Percentiles rank a stretch among this genome's conserved stretches.
These are phyloP conservation scores for Trachythela sp. DNA, from an alignment of 64 coral and sea anemone genomes.

Conservation along the genomic window DNA sequence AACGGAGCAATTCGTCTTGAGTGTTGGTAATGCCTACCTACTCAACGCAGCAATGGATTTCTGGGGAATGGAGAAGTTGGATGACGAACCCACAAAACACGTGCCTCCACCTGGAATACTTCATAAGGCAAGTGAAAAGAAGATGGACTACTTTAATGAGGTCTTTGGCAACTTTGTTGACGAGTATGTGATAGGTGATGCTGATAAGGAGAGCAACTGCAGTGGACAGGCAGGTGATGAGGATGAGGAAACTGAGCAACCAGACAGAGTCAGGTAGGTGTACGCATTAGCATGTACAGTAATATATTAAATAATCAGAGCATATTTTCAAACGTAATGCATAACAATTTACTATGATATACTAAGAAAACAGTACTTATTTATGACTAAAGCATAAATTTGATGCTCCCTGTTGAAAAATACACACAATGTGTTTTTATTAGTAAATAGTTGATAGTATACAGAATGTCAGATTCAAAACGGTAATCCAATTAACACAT, in stretches of 20 bases:
- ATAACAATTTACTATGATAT: neutral
- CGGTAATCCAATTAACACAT: neutral
- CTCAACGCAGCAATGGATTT: conserved; percentile 40
- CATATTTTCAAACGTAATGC: neutral
- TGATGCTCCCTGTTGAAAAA: neutral
- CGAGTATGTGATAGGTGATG: conserved; percentile 46
- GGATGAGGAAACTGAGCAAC: neutral
- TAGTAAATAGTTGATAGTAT: neutral
- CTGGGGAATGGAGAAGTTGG: conserved; percentile 46
- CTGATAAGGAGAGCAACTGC: conserved; percentile 11
- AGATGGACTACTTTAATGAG: conserved; percentile 48
- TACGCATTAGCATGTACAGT: neutral
- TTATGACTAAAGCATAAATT: too few species aligned
- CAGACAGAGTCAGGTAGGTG: neutral
- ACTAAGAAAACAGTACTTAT: neutral
- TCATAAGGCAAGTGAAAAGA: conserved; percentile 22
- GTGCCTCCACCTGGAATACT: conserved; percentile 17
- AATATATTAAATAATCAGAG: neutral
- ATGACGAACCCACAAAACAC: conserved; percentile 33
- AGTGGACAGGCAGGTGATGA: neutral
- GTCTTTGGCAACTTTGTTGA: conserved; percentile 43
- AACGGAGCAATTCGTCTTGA: conserved; percentile 55
- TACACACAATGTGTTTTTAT: neutral
- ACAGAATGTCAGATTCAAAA: neutral
- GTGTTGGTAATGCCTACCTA: conserved; percentile 49